Percentiles rank a stretch among this genome's conserved stretches.
These are phyloP conservation scores for Agrilus cyanescens DNA, from an alignment of 2,888 invertebrate genomes.

Conservation along the genomic window DNA sequence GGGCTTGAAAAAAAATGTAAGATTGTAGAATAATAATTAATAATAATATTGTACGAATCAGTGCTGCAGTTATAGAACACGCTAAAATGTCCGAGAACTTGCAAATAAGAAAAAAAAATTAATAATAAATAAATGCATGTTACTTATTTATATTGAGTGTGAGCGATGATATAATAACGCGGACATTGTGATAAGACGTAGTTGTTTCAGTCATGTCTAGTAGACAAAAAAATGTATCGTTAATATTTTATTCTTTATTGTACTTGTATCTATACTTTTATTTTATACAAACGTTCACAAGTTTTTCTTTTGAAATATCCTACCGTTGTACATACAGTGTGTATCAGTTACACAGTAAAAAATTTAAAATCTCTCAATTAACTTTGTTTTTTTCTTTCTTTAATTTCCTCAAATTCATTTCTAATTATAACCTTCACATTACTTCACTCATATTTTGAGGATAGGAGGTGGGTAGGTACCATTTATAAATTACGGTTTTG, in stretches of 20 bases:
- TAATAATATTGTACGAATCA: slow-evolving; percentile 17
- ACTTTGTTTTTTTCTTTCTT: not conserved
- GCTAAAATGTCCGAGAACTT: slow-evolving; percentile 23
- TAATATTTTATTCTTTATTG: slow-evolving; percentile 34
- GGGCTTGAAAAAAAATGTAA: too few relatives aligned
- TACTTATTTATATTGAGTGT: slow-evolving; percentile 38
- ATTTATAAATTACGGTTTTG: too few relatives aligned
- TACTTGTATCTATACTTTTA: slow-evolving; percentile 35
- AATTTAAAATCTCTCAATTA: not conserved
- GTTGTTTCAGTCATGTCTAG: slow-evolving; percentile 35
- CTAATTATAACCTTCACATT: too few relatives aligned
- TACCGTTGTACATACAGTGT: slow-evolving; percentile 36
- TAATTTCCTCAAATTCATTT: too few relatives aligned
- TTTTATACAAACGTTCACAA: slow-evolving; percentile 35
- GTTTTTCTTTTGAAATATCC: slow-evolving; percentile 30
- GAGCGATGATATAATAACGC: slow-evolving; percentile 28
- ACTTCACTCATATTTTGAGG: too few relatives aligned
- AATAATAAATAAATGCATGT: slow-evolving; percentile 36
- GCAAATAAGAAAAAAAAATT: slow-evolving; percentile 22
- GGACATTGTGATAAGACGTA: slow-evolving; percentile 37
- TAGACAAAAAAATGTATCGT: slow-evolving; percentile 34
- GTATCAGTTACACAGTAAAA: slow-evolving; percentile 30
- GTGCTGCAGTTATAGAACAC: slow-evolving; percentile 30
- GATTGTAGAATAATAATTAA: too few relatives aligned
- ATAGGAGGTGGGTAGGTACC: too few relatives aligned